These are phyloP conservation scores for Malthinus seriepunctatus DNA, from an alignment of 2,888 invertebrate species.

Conservation along the genomic window DNA sequence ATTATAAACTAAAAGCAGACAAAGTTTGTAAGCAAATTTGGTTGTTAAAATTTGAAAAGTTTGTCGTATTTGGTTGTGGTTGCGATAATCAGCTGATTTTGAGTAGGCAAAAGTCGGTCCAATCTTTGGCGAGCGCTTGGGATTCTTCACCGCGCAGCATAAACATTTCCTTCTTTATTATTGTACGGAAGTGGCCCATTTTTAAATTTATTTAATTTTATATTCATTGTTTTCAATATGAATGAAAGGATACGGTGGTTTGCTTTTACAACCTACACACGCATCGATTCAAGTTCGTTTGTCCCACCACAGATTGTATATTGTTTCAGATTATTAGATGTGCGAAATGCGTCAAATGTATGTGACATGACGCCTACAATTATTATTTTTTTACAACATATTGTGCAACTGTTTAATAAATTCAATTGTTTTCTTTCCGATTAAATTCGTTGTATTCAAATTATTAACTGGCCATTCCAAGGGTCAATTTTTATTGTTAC, in stretches of 20 bases:
- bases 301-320: slow-evolving; percentile 10
- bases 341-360: slow-evolving; percentile 12
- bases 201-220: slow-evolving; percentile 17
- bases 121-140: no score
- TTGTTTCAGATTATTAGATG: slow-evolving; percentile 7
- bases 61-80: not conserved
- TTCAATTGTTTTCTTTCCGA: not conserved
- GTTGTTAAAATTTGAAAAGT: not conserved
- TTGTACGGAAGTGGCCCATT: slow-evolving; percentile 16
- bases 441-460: no score
- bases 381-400: slow-evolving; percentile 6
- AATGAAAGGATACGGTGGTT: slow-evolving; percentile 17
- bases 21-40: not conserved
- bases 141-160: no score
- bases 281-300: slow-evolving; percentile 19
- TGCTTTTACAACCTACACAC: slow-evolving; percentile 12
- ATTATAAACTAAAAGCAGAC: not conserved
- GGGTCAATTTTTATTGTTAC: no score
- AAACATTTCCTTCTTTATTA: not conserved
- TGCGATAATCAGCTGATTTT: no score
- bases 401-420: slow-evolving; percentile 9
- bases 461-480: no score
- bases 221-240: slow-evolving; percentile 18
- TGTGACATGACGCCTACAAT: slow-evolving; percentile 14
- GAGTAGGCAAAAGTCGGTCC: no score